Conservation (phyloP, 2,797 vertebrate genomes). For the Catostomus latipinnis region DNA sequence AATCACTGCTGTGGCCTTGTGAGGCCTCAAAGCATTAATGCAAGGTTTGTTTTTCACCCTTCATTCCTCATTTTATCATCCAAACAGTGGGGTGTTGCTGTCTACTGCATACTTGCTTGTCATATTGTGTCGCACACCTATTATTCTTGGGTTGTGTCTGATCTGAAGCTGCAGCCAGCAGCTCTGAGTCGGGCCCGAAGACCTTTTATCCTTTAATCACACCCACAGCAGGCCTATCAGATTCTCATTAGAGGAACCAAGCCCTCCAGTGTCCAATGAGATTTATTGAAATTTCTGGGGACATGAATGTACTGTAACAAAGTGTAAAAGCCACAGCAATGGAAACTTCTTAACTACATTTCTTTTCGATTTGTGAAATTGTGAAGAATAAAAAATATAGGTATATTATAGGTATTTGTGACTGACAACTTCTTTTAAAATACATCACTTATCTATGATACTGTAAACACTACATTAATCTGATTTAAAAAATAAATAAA, state of each 20-base stretch:
- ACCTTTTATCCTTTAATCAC: constrained; percentile 29
- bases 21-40: background rate
- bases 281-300: background rate
- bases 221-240: constrained; percentile 31
- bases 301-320: background rate
- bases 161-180: constrained; percentile 1
- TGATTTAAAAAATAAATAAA: no score
- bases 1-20: background rate
- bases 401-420: no score
- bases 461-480: no score
- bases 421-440: no score
- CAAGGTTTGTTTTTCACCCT: constrained; percentile 1
- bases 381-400: no score
- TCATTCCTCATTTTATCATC: constrained; percentile 7
- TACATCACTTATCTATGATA: no score
- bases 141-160: background rate
- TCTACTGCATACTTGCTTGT: constrained; percentile 17
- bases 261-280: background rate
- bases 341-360: background rate
- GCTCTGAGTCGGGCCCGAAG: background rate
- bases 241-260: constrained; percentile 35
- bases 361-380: background rate
- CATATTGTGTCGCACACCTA: constrained; percentile 13
- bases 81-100: constrained; percentile 3
- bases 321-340: background rate